A percentile compares a stretch with the other conserved stretches of the same genome.
Evolutionary conservation across 2,888 invertebrate genomes (phyloP).

Genomic region (Archaeoteleia sp.): DNA sequence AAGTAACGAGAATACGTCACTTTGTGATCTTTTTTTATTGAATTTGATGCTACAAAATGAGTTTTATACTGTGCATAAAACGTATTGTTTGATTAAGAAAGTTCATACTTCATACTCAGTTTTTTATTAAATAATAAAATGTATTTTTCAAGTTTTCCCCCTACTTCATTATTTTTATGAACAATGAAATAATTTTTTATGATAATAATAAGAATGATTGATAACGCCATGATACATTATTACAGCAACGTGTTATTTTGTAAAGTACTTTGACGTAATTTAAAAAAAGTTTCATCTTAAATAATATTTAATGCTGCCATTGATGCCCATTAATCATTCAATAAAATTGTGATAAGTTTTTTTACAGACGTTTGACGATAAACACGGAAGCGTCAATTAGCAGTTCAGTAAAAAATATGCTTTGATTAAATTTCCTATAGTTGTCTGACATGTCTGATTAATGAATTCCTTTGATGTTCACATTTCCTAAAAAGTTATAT

Average conservation of each 20-base stretch:
- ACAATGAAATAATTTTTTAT: no score
- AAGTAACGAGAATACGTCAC: no score
- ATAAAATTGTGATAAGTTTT: no score
- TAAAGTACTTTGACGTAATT: no score
- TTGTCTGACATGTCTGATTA: conserved; percentile 24
- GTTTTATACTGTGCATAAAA: neutral
- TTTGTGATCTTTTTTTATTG: neutral
- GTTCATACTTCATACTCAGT: conserved; percentile 1
- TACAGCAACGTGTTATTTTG: no score
- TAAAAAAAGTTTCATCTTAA: no score
- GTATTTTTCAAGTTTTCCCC: no score
- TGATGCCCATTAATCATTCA: no score
- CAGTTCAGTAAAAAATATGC: conserved; percentile 11
- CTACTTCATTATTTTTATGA: no score
- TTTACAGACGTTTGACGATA: conserved; percentile 1
- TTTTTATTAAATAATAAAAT: neutral
- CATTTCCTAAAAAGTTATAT: conserved; percentile 29
- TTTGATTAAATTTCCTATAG: conserved; percentile 17
- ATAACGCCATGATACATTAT: no score
- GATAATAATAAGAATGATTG: no score
- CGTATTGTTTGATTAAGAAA: conserved; percentile 8
- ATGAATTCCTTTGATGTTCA: conserved; percentile 33
- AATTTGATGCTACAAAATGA: neutral
- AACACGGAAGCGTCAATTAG: conserved; percentile 17
- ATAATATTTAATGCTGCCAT: no score